These are phyloP conservation scores for Falcunculus frontatus DNA, from an alignment of 2,113 vertebrate genomes.

Conservation along the genomic window DNA sequence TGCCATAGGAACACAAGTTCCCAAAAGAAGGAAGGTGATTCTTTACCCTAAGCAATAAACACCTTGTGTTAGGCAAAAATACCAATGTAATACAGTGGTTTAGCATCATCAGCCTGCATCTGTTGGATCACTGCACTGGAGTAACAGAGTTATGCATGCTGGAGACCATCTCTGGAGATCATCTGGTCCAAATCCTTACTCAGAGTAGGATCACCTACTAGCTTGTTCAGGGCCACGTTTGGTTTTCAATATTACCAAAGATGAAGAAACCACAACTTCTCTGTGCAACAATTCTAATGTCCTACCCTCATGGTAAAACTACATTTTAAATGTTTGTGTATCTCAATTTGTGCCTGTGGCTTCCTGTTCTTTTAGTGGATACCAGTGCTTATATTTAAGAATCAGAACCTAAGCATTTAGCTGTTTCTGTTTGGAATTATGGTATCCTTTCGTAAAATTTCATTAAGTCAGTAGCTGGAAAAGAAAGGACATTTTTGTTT, in stretches of 20 bases:
- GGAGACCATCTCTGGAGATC: background rate
- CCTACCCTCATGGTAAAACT: background rate
- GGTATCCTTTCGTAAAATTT: background rate
- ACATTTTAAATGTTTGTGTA: background rate
- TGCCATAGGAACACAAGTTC: background rate
- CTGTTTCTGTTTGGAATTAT: background rate
- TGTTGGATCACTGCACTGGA: background rate
- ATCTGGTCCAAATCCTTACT: background rate
- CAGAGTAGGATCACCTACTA: background rate
- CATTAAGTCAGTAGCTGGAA: background rate
- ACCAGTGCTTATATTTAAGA: background rate
- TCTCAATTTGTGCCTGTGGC: background rate
- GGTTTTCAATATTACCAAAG: background rate
- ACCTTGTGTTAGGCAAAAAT: background rate
- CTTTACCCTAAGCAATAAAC: background rate
- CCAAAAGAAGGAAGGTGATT: background rate
- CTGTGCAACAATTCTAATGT: background rate
- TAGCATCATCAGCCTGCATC: background rate
- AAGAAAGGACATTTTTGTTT: background rate
- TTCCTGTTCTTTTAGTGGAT: background rate
- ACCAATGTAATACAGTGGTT: background rate
- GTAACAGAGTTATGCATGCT: background rate
- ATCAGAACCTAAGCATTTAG: background rate
- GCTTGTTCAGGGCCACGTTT: background rate
- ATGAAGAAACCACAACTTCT: background rate